These are phyloP conservation scores for Melanostoma mellinum DNA, from an alignment of 2,888 invertebrate species.

Conservation along the genomic window DNA sequence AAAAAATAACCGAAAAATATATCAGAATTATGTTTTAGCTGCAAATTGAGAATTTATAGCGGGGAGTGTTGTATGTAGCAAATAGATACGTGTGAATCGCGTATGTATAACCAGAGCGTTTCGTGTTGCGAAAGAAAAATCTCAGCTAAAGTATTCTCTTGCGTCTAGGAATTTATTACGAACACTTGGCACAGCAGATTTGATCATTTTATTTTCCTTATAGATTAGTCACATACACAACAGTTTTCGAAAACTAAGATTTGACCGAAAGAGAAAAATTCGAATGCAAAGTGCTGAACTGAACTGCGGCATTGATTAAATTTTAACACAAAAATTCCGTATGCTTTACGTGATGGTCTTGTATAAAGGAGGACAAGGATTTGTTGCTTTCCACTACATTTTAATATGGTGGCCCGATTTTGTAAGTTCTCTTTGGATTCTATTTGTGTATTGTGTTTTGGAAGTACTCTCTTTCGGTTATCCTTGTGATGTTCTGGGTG, in stretches of 20 bases:
- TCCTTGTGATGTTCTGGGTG: conserved; percentile 74
- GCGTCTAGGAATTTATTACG: conserved; percentile 60
- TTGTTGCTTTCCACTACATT: conserved; percentile 70
- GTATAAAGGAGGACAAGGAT: conserved; percentile 68
- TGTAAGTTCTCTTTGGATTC: conserved; percentile 49
- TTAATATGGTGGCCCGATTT: conserved; percentile 62
- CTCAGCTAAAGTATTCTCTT: conserved; percentile 57
- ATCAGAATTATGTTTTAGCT: conserved; percentile 60
- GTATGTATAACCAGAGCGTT: conserved; percentile 65
- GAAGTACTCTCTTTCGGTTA: conserved; percentile 61
- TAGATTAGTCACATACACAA: conserved; percentile 45
- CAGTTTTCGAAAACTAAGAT: conserved; percentile 42
- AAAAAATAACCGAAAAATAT: conserved; percentile 32
- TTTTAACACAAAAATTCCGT: conserved; percentile 47
- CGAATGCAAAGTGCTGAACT: conserved; percentile 39
- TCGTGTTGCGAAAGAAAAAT: conserved; percentile 48
- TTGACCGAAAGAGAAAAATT: conserved; percentile 44
- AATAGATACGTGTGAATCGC: conserved; percentile 41
- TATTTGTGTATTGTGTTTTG: conserved; percentile 50
- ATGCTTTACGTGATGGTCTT: conserved; percentile 42
- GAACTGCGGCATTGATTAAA: conserved; percentile 63
- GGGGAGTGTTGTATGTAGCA: conserved; percentile 47
- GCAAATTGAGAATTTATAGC: conserved; percentile 32
- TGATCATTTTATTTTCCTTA: conserved; percentile 40
- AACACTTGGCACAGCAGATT: conserved; percentile 57